phyloP scores from a whole-genome alignment of 2,113 vertebrate species.

The Vombatus ursinus region DNA sequence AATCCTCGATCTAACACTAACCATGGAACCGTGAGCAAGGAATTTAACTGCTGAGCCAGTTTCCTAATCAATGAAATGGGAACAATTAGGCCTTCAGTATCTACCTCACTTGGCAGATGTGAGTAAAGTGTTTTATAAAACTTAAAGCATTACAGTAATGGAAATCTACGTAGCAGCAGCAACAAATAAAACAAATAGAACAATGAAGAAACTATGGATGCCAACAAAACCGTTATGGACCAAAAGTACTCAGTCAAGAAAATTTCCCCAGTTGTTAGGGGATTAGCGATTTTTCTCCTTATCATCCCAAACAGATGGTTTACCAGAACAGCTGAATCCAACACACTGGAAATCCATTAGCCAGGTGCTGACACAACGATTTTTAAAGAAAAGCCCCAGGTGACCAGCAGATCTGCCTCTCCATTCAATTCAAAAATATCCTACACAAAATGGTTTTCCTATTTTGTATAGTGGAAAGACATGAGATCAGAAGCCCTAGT shows the following conservation, averaged over 20 bases:
- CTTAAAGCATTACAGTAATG: neutral
- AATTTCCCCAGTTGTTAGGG: neutral
- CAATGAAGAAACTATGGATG: neutral
- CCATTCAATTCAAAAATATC: conserved; percentile 14
- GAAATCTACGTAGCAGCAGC: neutral
- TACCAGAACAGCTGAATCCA: conserved; percentile 41
- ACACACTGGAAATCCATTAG: conserved; percentile 49
- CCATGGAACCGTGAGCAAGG: neutral
- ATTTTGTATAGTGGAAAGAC: neutral
- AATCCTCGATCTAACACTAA: neutral
- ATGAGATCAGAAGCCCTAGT: neutral
- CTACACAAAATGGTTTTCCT: conserved; percentile 31
- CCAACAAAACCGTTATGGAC: neutral
- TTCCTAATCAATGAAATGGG: neutral
- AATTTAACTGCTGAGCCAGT: neutral
- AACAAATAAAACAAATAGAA: neutral
- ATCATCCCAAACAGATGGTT: conserved; percentile 55
- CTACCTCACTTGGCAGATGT: neutral
- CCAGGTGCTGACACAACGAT: conserved; percentile 27
- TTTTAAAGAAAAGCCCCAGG: neutral
- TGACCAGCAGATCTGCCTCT: conserved; percentile 16
- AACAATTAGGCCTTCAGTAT: neutral
- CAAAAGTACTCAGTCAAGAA: neutral
- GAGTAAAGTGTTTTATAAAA: neutral
- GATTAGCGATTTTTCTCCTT: neutral